Conservation (phyloP, 2,113 vertebrate genomes). For the Brachyhypopomus gauderio region DNA sequence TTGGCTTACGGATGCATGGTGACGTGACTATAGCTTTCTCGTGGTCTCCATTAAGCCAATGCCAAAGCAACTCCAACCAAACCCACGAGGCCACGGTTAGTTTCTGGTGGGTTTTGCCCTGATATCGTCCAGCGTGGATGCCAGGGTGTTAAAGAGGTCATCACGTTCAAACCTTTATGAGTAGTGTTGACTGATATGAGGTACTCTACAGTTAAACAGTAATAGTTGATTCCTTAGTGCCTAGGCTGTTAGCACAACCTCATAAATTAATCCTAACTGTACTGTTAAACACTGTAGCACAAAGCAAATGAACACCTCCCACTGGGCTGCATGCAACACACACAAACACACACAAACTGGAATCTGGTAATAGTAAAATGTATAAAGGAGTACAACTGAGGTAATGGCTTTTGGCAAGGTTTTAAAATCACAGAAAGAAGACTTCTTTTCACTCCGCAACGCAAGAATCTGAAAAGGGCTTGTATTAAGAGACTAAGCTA, state of each 20-base stretch:
- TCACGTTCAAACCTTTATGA: not conserved
- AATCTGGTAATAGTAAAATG: slow-evolving; percentile 19
- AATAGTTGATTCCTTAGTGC: slow-evolving; percentile 30
- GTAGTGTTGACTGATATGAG: slow-evolving; percentile 24
- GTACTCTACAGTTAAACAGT: slow-evolving; percentile 24
- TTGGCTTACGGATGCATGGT: not conserved
- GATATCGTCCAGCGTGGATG: slow-evolving; percentile 14
- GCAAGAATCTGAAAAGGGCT: not conserved
- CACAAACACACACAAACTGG: not conserved
- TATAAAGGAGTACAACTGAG: slow-evolving; percentile 23
- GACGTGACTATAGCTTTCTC: not conserved
- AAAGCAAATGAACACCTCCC: slow-evolving; percentile 29
- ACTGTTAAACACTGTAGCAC: not conserved
- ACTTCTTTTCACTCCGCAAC: not conserved
- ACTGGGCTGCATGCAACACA: slow-evolving; percentile 66
- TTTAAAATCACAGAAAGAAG: slow-evolving; percentile 51
- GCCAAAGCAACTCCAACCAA: not conserved
- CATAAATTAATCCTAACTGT: not conserved
- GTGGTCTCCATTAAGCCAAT: not conserved
- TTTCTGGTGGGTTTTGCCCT: not conserved
- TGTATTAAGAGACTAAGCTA: not conserved
- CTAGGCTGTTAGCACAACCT: not conserved
- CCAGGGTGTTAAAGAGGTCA: slow-evolving; percentile 9
- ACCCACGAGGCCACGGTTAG: not conserved
- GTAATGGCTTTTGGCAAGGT: slow-evolving; percentile 46